A percentile compares a stretch with the other conserved stretches of the same genome.
These are phyloP conservation scores for Auanema sp. DNA, from an alignment of 2,888 invertebrate genomes.

Conservation along the genomic window DNA sequence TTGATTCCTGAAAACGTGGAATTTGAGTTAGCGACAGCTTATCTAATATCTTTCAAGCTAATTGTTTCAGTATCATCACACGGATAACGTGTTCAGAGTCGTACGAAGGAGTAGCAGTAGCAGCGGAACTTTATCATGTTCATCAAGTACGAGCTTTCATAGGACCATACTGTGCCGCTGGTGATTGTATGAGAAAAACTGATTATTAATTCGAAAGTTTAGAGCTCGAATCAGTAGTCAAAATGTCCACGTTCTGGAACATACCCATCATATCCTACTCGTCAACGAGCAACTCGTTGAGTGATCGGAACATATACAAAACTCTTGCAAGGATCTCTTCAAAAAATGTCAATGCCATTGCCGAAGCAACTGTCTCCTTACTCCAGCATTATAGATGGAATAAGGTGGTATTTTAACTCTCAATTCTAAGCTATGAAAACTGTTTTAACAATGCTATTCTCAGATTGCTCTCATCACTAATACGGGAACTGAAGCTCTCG, in stretches of 20 bases:
- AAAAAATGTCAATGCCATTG: conserved; percentile 58
- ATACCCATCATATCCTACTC: conserved; percentile 61
- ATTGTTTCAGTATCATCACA: conserved; percentile 48
- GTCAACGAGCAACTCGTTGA: conserved; percentile 49
- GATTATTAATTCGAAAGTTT: not conserved
- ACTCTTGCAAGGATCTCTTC: conserved; percentile 59
- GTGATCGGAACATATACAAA: conserved; percentile 43
- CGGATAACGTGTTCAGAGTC: conserved; percentile 55
- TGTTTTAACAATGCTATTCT: conserved; percentile 2
- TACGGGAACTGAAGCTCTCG: conserved; percentile 55
- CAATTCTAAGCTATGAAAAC: not conserved
- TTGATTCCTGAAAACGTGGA: conserved; percentile 54
- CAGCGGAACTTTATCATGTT: conserved; percentile 60
- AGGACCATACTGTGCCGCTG: conserved; percentile 60
- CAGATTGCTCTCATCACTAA: conserved; percentile 60
- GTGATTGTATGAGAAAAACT: conserved; percentile 16
- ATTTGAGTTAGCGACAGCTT: conserved; percentile 45
- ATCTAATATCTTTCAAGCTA: not conserved
- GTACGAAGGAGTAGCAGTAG: conserved; percentile 62
- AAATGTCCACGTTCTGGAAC: conserved; percentile 63
- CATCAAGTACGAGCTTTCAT: conserved; percentile 62
- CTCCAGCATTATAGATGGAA: conserved; percentile 58
- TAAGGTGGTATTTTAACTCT: conserved; percentile 32
- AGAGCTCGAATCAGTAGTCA: conserved; percentile 61
- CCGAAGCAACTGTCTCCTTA: conserved; percentile 52